Conservation (phyloP, 1,140 invertebrate species). For the Cotesia typhae region DNA sequence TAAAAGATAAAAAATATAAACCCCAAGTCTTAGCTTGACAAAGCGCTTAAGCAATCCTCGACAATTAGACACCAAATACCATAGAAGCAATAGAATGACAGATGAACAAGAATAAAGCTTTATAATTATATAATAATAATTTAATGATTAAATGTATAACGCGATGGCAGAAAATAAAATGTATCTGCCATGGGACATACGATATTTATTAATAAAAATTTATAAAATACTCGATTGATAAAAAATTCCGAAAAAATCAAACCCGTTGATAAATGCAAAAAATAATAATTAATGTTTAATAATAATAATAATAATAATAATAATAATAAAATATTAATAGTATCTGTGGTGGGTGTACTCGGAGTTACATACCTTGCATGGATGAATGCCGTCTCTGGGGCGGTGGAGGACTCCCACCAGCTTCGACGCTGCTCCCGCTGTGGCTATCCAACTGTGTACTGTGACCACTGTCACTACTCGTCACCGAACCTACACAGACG, state of each 20-base stretch:
- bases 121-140: neutral
- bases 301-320: too few species aligned
- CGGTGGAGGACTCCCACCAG: conserved; percentile 64
- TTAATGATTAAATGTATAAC: neutral
- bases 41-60: neutral
- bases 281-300: neutral
- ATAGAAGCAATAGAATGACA: conserved; percentile 17
- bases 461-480: conserved; percentile 86
- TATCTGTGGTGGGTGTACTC: conserved; percentile 22
- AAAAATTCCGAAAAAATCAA: too few species aligned
- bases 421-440: conserved; percentile 72
- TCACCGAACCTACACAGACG: conserved; percentile 76
- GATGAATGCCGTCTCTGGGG: conserved; percentile 66
- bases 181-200: conserved; percentile 54
- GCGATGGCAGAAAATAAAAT: neutral
- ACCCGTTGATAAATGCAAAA: too few species aligned
- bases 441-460: conserved; percentile 80
- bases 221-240: neutral
- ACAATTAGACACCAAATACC: conserved; percentile 7
- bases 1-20: too few species aligned
- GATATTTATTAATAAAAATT: conserved; percentile 34
- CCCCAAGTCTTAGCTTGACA: too few species aligned
- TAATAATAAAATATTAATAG: too few species aligned
- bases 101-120: conserved; percentile 24
- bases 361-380: conserved; percentile 65